Evolutionary conservation across 2,888 invertebrate genomes (phyloP), one percentile per base, ranked within the genome.

Genomic region (Amphiduros pacificus): DNA sequence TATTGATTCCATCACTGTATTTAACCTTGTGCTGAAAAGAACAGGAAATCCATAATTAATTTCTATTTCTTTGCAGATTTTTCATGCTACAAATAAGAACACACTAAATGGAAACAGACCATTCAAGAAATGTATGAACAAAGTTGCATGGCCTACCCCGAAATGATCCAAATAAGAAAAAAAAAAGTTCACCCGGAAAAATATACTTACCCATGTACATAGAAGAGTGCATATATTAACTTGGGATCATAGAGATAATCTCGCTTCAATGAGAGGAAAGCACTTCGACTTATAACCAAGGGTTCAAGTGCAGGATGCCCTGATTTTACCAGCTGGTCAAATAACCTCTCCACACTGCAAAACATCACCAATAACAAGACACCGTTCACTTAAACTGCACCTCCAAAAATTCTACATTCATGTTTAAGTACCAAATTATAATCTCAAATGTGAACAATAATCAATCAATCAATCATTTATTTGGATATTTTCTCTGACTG

Each of bases 281-380:
- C 91, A 79, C 89, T 88, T 64, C 87, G 83, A 65, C 90, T 90
- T 64, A 94, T 87, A 68, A 91, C 87, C 71, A 94, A 84, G 56
- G 94, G 95, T 84, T 94, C 93, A 72, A 95, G 85, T 66, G 94
- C 92, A 68, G 91, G 90, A 84, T 93, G 90, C 57, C 91, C 91
- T 66, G 91, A 90, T 81, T 90, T 88, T 79, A 90, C 90, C 73
- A 94, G 84, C 83, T 93, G 92, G 80, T 89, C 89, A 83, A 93
- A 94, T 71, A 95, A 85, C 73, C 91, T 87, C 83, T 95, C 94
- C 73, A 94, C 94, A 82, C 94, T 94, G 86, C 48, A 71, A 71
- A n/a, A n/a, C n/a, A n/a, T n/a, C n/a, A n/a, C n/a, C n/a, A n/a
- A n/a, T n/a, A n/a, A n/a, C n/a, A n/a, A n/a, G n/a, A n/a, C n/a